These are phyloP conservation scores for Andrena hattorfiana DNA, from an alignment of 2,888 invertebrate genomes.

Conservation along the genomic window DNA sequence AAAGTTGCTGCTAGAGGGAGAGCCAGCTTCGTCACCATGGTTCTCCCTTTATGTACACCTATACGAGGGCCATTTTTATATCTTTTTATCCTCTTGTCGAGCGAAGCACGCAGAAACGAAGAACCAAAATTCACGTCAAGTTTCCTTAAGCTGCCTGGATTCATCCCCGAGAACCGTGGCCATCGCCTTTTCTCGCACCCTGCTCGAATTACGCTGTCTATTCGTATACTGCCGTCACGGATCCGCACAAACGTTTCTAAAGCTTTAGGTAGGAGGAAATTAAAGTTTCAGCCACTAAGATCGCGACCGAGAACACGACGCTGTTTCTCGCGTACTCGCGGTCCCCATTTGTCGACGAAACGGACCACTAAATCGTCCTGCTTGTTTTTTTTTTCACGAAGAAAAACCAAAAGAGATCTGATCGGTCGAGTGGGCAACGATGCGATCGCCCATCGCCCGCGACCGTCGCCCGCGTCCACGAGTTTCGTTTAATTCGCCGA, in stretches of 20 bases:
- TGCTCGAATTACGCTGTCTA: slow-evolving; percentile 44
- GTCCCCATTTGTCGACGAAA: slow-evolving; percentile 33
- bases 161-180: not conserved
- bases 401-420: slow-evolving; percentile 39
- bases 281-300: slow-evolving; percentile 20
- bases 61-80: not conserved
- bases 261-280: not conserved
- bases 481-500: not conserved
- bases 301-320: slow-evolving; percentile 21
- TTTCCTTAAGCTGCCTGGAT: not conserved
- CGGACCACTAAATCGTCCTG: slow-evolving; percentile 35
- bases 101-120: not conserved
- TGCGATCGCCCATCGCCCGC: slow-evolving; percentile 19
- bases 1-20: not conserved
- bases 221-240: slow-evolving; percentile 64
- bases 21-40: not conserved
- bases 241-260: slow-evolving; percentile 62
- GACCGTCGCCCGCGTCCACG: not conserved
- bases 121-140: no score
- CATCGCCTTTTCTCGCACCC: not conserved
- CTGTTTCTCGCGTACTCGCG: slow-evolving; percentile 25
- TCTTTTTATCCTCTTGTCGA: not conserved
- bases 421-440: slow-evolving; percentile 49
- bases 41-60: no score
- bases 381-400: slow-evolving; percentile 43